Evolutionary conservation across 2,113 vertebrate genomes (phyloP).

Genomic region (Rhipidura dahli): DNA sequence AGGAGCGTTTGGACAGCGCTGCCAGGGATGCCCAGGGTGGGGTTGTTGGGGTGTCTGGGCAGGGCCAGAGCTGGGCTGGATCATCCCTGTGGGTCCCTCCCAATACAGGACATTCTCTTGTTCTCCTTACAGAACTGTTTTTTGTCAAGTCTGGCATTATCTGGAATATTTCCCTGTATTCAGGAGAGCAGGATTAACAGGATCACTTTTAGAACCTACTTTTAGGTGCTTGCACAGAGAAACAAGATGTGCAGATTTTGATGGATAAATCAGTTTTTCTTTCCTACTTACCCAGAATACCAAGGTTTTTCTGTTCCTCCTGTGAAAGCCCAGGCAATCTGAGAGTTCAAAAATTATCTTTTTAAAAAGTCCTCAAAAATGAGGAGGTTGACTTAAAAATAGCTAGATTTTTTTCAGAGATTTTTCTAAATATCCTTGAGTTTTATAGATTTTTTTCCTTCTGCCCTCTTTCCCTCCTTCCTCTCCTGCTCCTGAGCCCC

Average conservation of each 20-base stretch:
- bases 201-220: not conserved
- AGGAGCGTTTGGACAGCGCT: not conserved
- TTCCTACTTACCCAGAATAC: not conserved
- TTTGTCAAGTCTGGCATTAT: not conserved
- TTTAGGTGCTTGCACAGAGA: not conserved
- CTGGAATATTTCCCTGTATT: not conserved
- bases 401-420: not conserved
- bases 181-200: not conserved
- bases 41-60: not conserved
- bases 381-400: not conserved
- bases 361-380: not conserved
- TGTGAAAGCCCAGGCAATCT: not conserved
- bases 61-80: fast-evolving
- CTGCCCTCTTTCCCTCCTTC: not conserved
- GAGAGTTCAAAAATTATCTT: not conserved
- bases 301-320: not conserved
- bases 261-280: not conserved
- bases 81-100: not conserved
- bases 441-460: not conserved
- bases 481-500: not conserved
- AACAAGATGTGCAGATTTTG: not conserved
- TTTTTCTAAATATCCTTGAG: not conserved
- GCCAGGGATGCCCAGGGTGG: not conserved
- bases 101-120: not conserved
- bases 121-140: not conserved